These are phyloP conservation scores for Pachyramphus minor DNA, from an alignment of 2,113 vertebrate genomes.

Conservation along the genomic window DNA sequence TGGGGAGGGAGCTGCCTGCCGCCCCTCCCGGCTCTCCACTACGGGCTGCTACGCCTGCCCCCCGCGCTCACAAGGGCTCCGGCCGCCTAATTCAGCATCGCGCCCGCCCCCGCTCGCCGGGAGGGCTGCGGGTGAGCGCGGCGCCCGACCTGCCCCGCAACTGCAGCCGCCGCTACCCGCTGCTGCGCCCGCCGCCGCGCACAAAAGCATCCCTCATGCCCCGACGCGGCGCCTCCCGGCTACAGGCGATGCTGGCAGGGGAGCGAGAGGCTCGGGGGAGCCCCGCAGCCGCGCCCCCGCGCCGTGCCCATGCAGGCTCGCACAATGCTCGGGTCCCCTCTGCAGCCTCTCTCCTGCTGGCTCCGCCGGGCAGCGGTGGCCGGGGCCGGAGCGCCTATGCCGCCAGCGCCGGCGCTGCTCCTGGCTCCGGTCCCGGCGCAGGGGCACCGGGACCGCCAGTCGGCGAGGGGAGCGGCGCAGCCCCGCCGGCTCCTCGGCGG, in stretches of 20 bases:
- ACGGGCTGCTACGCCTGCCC: background rate
- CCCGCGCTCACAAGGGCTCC: background rate
- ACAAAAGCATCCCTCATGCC: background rate
- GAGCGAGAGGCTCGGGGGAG: background rate
- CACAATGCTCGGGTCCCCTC: background rate
- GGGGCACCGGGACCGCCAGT: too few species aligned
- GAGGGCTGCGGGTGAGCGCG: background rate
- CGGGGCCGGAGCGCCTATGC: background rate
- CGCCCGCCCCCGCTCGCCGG: background rate
- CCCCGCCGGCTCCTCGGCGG: background rate
- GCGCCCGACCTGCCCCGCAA: background rate
- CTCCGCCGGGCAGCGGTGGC: background rate
- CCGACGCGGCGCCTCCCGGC: background rate
- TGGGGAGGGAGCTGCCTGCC: slow-evolving; percentile 29
- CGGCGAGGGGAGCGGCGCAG: background rate
- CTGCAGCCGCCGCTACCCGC: background rate
- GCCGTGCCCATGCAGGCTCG: background rate
- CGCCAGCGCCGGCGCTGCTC: background rate
- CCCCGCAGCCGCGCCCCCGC: background rate
- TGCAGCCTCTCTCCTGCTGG: background rate
- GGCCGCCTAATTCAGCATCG: background rate
- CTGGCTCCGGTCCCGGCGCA: background rate
- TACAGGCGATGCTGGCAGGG: background rate
- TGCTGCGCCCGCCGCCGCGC: background rate
- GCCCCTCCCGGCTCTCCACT: background rate